These are phyloP conservation scores for Drosophila tripunctata DNA, from an alignment of 2,888 invertebrate species.

Conservation along the genomic window DNA sequence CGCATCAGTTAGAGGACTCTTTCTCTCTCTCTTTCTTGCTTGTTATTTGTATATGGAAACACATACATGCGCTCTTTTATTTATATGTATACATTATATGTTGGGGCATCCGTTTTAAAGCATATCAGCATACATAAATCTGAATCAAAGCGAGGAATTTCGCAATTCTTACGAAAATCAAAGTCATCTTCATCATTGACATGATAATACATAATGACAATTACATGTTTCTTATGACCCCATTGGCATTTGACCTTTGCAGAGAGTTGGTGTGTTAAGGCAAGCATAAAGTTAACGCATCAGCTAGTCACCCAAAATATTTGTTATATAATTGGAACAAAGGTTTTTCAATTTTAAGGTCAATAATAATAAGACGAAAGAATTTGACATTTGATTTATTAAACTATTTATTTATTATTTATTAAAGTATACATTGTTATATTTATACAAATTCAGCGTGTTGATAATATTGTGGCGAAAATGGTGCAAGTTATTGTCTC, in stretches of 20 bases:
- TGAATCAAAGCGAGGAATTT: conserved; percentile 60
- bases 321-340: conserved; percentile 45
- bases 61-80: conserved; percentile 4
- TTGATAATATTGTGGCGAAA: background rate
- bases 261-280: conserved; percentile 43
- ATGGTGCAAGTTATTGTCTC: background rate
- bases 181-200: conserved; percentile 49
- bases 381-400: conserved; percentile 58
- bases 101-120: conserved; percentile 56
- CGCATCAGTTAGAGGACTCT: conserved; percentile 10
- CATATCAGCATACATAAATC: conserved; percentile 67
- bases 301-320: conserved; percentile 40
- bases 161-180: conserved; percentile 69
- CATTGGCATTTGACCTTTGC: conserved; percentile 34
- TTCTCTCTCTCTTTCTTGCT: too few relatives aligned
- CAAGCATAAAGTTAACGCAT: conserved; percentile 67
- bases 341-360: too few relatives aligned
- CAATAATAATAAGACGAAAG: conserved; percentile 28
- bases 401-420: too few relatives aligned
- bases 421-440: conserved; percentile 1
- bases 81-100: conserved; percentile 19
- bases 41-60: background rate
- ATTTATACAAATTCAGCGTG: background rate
- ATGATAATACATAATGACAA: conserved; percentile 34
- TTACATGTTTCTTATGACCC: conserved; percentile 26